Evolutionary conservation across 1,140 invertebrate species (phyloP).

Genomic region (Saxidomus purpurata): DNA sequence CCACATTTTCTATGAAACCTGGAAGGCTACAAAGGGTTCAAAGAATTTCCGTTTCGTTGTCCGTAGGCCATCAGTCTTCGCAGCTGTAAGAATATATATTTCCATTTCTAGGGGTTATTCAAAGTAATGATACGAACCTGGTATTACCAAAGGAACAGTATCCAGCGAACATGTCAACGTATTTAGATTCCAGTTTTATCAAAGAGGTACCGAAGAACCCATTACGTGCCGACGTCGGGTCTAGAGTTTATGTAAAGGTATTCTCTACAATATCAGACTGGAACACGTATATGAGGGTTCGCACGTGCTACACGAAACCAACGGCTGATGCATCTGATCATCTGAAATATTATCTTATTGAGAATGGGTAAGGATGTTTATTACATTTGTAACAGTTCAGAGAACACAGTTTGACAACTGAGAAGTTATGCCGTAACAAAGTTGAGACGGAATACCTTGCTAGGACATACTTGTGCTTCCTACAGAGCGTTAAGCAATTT

Average conservation of each 20-base stretch:
- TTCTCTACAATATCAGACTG: slow-evolving; percentile 17
- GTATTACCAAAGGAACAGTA: neutral
- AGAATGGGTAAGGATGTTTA: slow-evolving; percentile 53
- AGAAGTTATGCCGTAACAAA: slow-evolving; percentile 92
- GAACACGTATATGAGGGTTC: slow-evolving; percentile 52
- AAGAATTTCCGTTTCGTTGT: too few relatives aligned
- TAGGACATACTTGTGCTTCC: slow-evolving; percentile 91
- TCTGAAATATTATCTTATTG: slow-evolving; percentile 49
- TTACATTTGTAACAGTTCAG: slow-evolving; percentile 88
- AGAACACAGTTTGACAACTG: slow-evolving; percentile 91
- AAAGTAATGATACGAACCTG: too few relatives aligned
- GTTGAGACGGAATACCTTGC: slow-evolving; percentile 92
- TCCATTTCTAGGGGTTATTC: too few relatives aligned
- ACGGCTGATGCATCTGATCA: neutral
- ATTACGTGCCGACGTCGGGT: slow-evolving; percentile 22
- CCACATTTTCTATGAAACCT: too few relatives aligned
- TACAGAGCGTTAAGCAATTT: slow-evolving; percentile 90
- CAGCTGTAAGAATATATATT: too few relatives aligned
- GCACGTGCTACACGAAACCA: slow-evolving; percentile 52
- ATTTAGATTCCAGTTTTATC: slow-evolving; percentile 22
- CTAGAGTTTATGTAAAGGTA: slow-evolving; percentile 57
- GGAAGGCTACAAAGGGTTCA: too few relatives aligned
- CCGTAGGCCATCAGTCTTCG: too few relatives aligned
- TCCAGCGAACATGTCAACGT: slow-evolving; percentile 6
- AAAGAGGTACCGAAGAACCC: neutral